These are phyloP conservation scores for Catharus fuscescens DNA, from an alignment of 2,113 vertebrate species.

Conservation along the genomic window DNA sequence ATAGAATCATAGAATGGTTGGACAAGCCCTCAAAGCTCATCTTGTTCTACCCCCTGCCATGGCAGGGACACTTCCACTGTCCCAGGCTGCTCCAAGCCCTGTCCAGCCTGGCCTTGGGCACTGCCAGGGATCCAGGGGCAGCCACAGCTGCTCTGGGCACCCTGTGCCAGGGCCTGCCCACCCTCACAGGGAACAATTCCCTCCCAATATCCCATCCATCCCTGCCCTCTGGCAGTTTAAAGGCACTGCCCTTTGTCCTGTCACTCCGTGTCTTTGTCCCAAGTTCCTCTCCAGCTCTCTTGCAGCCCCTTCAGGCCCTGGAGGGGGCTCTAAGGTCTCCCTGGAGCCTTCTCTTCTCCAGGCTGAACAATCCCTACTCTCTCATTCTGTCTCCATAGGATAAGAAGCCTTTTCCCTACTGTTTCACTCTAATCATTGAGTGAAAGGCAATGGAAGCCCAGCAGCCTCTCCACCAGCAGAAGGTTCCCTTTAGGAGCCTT, in stretches of 20 bases:
- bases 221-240: not conserved
- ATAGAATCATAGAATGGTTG: not conserved
- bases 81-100: fast-evolving
- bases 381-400: not conserved
- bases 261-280: not conserved
- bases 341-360: not conserved
- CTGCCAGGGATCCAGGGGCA: not conserved
- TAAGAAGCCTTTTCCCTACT: not conserved
- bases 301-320: not conserved
- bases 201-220: too few species aligned
- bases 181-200: not conserved
- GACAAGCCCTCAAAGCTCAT: not conserved
- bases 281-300: not conserved
- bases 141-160: not conserved
- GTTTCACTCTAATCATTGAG: not conserved
- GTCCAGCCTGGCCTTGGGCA: fast-evolving
- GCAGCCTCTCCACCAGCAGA: not conserved
- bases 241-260: not conserved
- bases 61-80: fast-evolving
- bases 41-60: fast-evolving
- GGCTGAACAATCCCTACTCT: not conserved
- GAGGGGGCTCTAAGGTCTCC: not conserved
- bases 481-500: not conserved
- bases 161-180: fast-evolving
- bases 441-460: not conserved